phyloP scores from a whole-genome alignment of 2,113 vertebrate genomes.

The Plotosus lineatus region DNA sequence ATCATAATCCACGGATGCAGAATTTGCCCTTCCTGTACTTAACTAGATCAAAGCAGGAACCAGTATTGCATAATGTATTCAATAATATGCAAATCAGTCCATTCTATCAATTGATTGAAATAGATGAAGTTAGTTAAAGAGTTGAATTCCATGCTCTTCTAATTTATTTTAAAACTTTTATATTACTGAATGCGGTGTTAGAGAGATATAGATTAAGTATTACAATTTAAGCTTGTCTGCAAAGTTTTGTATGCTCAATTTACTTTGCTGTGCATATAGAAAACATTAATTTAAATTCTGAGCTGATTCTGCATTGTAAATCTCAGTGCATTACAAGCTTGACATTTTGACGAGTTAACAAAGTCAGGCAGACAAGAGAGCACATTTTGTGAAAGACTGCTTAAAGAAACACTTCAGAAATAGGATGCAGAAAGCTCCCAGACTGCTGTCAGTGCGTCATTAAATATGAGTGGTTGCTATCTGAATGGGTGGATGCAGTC shows the following conservation, averaged over 20 bases:
- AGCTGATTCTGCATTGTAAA: constrained; percentile 36
- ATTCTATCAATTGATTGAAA: background rate
- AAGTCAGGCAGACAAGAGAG: constrained; percentile 30
- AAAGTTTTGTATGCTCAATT: constrained; percentile 21
- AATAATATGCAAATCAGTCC: background rate
- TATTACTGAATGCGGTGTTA: background rate
- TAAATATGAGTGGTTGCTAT: constrained; percentile 15
- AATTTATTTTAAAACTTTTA: too few relatives aligned
- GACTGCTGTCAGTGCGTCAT: constrained; percentile 18
- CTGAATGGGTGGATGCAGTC: background rate
- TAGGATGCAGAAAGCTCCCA: background rate
- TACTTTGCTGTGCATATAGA: background rate
- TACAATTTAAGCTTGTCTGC: background rate
- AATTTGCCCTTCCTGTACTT: constrained; percentile 5
- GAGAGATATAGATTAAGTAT: background rate
- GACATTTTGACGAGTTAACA: constrained; percentile 44
- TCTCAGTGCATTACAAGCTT: constrained; percentile 38
- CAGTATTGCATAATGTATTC: background rate
- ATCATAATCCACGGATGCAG: constrained; percentile 8
- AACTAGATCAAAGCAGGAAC: background rate
- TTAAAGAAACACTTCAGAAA: constrained; percentile 45
- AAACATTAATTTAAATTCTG: constrained; percentile 28
- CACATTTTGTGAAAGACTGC: constrained; percentile 29
- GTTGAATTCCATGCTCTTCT: background rate
- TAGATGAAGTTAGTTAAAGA: background rate